Evolutionary conservation across 2,113 vertebrate species (phyloP), one percentile per base, ranked within the genome.

Genomic region (Datnioides undecimradiatus): DNA sequence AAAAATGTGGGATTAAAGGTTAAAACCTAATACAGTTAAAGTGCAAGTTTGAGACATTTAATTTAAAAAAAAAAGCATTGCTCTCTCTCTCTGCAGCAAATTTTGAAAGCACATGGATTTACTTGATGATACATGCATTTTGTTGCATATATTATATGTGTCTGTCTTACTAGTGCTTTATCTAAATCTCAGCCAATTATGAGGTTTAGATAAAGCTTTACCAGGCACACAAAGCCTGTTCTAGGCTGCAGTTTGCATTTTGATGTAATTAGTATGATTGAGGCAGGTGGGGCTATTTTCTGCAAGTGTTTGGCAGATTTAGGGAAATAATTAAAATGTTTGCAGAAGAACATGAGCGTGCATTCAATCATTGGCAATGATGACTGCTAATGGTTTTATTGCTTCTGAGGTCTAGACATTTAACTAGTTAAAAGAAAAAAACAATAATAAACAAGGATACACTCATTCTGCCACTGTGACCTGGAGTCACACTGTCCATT

Each of bases 391-490:
- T 55, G 4, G 4, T 45, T 46, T 55, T 4, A 46, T 25, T 8
- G 13, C 6, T 21, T 57, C 19, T 23, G 17, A 69, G 17, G 25
- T 70, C 54, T 2, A 71, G 52, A 34, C 45, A 23, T 34, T n/a
- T 43, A 70, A 55, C 31, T 5, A 29, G 16, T n/a, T 38, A 14
- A 55, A 8, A 7, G 1, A 21, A 9, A 34, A n/a, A 43, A 17
- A 9, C 40, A 19, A 51, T 54, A 16, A 38, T 41, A 36, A 23
- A 3, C 10, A 63, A 48, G n/a, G 12, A 63, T 31, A 64, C 3
- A 69, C 8, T 59, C 49, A 41, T 57, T 49, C 59, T 49, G 58
- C 59, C 60, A 73, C 29, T 58, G 25, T 62, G 66, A 75, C 54
- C 70, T 51, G 34, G 27, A 5, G 11, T 58, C 46, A 57, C 14